Evolutionary conservation across 2,888 invertebrate genomes (phyloP).

Genomic region (Scaptomyza tumidula): DNA sequence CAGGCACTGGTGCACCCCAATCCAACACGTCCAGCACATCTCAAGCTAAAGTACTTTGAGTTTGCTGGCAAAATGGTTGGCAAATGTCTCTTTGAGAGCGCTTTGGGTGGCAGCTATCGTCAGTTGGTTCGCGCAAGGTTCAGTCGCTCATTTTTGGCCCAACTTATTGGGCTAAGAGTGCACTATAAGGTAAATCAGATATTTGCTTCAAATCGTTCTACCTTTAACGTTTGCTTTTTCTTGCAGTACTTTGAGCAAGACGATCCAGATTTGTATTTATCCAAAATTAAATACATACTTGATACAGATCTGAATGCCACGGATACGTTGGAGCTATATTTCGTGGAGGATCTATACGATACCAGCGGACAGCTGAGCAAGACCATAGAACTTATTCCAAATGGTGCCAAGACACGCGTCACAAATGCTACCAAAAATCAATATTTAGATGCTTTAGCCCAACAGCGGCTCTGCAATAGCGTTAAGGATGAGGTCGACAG

Average conservation of each 20-base stretch:
- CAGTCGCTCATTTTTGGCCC: constrained; percentile 96
- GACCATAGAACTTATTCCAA: constrained; percentile 93
- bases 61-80: constrained; percentile 97
- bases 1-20: constrained; percentile 96
- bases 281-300: constrained; percentile 96
- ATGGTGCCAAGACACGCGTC: constrained; percentile 89
- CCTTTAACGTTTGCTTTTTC: constrained; percentile 1
- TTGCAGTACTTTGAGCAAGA: constrained; percentile 96
- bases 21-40: constrained; percentile 89
- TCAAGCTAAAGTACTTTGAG: constrained; percentile 95
- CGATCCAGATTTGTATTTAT: constrained; percentile 95
- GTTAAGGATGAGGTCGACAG: constrained; percentile 93
- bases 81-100: constrained; percentile 97
- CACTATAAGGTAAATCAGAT: constrained; percentile 91
- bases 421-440: constrained; percentile 87
- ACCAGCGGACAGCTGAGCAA: constrained; percentile 89
- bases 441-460: constrained; percentile 95
- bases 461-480: constrained; percentile 93
- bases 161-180: constrained; percentile 95
- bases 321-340: constrained; percentile 92
- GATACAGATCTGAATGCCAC: constrained; percentile 93
- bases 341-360: constrained; percentile 95
- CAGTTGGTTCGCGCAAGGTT: constrained; percentile 96
- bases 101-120: constrained; percentile 94
- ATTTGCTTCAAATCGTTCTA: too few relatives aligned